Evolutionary conservation across 2,888 invertebrate genomes (phyloP), one percentile per base, ranked within the genome.

Genomic region (Labia minor): DNA sequence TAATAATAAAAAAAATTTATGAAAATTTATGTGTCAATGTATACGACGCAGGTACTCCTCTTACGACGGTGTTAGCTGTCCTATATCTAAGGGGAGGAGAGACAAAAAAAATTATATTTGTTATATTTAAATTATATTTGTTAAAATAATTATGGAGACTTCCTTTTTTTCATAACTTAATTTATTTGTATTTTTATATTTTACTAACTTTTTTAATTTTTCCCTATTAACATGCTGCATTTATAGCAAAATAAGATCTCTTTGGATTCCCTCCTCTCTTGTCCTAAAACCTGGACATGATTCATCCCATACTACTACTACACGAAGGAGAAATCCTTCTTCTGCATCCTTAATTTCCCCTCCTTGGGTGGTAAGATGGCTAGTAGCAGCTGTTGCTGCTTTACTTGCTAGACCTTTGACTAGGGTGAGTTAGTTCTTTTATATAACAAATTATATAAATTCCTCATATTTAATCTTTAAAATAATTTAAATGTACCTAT

Each of bases 251-350:
- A 67, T 63, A 20, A 65, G 67, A 26, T 65, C 69, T 61, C 67
- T 68, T 26, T 71, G 71, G 69, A 70, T 70, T 21, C 69, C 70
- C 61, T 71, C 70, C 14, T 69, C 70, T 65, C 66, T 72, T 65
- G 69, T 70, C 2, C 66, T 64, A 21, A 63, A 49, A 16, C 63
- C 49, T 49, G 49, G 49, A 4, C 49, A 49, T 49, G 49, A 49
- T 14, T 49, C 49, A 3, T 49, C 49, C 16, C 49, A 19, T 37
- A 19, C 62, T 64, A 33, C 66, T 62, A 62, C 37, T 10, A 64
- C 64, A 37, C 37, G 61, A 20, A 37, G 20, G 21, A 62, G 61
- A 37, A 19, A 62, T 68, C 66, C 62, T 19, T 65, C 64, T 61
- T 16, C 20, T 49, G 20, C 19, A 62, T 49, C 62, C 33, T 66